Percentiles rank a stretch among this genome's conserved stretches.
Conservation (phyloP, 92 coral and sea anemone species). For the Bergia sp. region DNA sequence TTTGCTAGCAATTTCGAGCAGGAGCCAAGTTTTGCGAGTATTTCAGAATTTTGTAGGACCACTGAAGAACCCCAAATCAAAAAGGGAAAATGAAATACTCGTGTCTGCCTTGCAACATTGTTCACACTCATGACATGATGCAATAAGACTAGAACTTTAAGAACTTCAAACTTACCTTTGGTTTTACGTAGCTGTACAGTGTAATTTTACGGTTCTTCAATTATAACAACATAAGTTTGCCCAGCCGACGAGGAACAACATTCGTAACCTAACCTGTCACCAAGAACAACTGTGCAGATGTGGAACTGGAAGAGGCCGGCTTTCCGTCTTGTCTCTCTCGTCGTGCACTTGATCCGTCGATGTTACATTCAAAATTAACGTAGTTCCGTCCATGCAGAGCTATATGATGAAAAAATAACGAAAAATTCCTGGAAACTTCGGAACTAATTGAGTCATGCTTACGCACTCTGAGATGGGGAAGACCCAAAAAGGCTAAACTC, state of each 20-base stretch:
- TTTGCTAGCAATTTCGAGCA: too few relatives aligned
- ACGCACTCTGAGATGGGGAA: neutral
- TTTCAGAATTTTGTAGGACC: too few relatives aligned
- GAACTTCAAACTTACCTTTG: neutral
- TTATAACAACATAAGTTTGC: too few relatives aligned
- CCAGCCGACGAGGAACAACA: too few relatives aligned
- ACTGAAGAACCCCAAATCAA: too few relatives aligned
- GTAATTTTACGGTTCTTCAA: neutral
- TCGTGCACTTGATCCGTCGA: neutral
- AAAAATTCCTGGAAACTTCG: neutral
- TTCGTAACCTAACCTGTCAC: too few relatives aligned
- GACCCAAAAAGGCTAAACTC: neutral
- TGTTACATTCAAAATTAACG: neutral
- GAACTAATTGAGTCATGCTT: neutral
- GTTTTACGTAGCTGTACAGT: neutral
- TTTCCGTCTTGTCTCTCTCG: neutral
- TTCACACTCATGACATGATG: neutral
- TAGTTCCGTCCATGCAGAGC: neutral
- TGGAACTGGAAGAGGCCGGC: neutral
- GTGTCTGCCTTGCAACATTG: too few relatives aligned
- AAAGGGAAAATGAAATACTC: too few relatives aligned
- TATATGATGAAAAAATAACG: neutral
- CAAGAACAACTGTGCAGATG: neutral
- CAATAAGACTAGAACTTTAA: neutral
- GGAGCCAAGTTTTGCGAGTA: too few relatives aligned